Base-by-base conservation (phyloP, 35 echinoderm and acorn worm species). In the Antedon bifida region DNA sequence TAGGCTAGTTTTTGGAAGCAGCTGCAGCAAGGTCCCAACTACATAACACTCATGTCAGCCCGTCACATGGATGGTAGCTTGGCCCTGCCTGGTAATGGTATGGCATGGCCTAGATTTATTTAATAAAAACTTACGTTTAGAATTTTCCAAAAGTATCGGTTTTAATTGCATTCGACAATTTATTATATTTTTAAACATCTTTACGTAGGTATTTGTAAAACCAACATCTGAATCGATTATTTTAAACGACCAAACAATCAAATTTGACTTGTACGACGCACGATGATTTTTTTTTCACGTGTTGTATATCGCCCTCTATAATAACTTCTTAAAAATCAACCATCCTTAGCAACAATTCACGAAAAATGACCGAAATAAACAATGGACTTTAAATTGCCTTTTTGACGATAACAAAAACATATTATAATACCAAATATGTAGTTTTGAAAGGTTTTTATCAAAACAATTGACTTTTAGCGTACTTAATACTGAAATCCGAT, bases 281-380 rank as follows among this genome's bases (percentile, higher is more conserved):
- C n/a, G n/a, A n/a, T n/a, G n/a, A n/a, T n/a, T n/a, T n/a, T n/a
- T 64, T 64, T 64, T 64, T 64, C 51, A 64, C 51, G 51, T 64
- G 51, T 64, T 64, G 51, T 19, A 64, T 64, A 64, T 21, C 19
- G 51, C 51, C 51, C 51, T 64, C 51, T 64, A 19, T 64, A 8
- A 42, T 42, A 4, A 42, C 4, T 42, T 26, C 26, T 19, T 11
- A 12, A 16, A 64, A 64, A 11, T 16, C 51, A 64, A 21, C 5
- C 5, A 44, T 44, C 39, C 10, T 64, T 64, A 64, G 51, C 51
- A 64, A 64, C 51, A 64, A 64, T 2, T 44, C 39, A n/a, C n/a
- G n/a, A 44, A 64, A 64, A 21, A 64, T 64, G 51, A 21, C 51
- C 23, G 51, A 64, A 64, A 21, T 64, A 64, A 64, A 64, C 51